Base-by-base conservation (phyloP, 2,797 vertebrate species). In the Xyrichtys novacula region DNA sequence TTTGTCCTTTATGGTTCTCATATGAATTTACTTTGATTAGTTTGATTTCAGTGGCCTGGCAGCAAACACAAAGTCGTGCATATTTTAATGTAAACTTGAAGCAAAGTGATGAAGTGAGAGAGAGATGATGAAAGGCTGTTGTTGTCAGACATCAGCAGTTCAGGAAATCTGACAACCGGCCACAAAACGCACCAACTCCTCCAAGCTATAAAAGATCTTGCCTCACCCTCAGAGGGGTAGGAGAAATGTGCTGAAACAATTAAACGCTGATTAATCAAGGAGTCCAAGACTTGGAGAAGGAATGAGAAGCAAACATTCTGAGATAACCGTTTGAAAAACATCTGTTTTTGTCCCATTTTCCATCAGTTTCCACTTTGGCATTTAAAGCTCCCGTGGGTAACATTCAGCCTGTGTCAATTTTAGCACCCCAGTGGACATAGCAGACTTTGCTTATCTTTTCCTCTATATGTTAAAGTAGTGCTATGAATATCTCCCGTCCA, bases 1-100 rank as follows among this genome's bases (percentile, higher is more conserved):
- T 79, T 86, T 81, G 76, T 86, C 64, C 73, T 78, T 58, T 17
- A 76, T 80, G 81, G 78, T 86, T 80, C 64, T 80, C 69, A 23
- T 67, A 63, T 64, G 76, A 76, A 76, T 80, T 91, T 81, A 65
- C 65, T 85, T 88, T 88, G 82, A 85, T 88, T 83, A 74, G 81
- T 83, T 76, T 76, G 73, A 89, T 85, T 73, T 65, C 57, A 36
- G 52, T 34, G 59, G 76, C 68, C 75, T 86, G 83, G 86, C 85
- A 85, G 80, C 76, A 74, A 83, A 74, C 65, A 65, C 78, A 84
- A 47, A 74, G 58, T 79, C 75, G 64, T 84, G 78, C 79, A 87
- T 81, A 85, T 88, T 87, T 88, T 68, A 83, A 82, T 65, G 64
- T 54, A 56, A 53, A 80, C 74, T 70, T 31, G 40, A 79, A 70